These are phyloP conservation scores for Actenoides hombroni DNA, from an alignment of 2,113 vertebrate genomes.

Conservation along the genomic window DNA sequence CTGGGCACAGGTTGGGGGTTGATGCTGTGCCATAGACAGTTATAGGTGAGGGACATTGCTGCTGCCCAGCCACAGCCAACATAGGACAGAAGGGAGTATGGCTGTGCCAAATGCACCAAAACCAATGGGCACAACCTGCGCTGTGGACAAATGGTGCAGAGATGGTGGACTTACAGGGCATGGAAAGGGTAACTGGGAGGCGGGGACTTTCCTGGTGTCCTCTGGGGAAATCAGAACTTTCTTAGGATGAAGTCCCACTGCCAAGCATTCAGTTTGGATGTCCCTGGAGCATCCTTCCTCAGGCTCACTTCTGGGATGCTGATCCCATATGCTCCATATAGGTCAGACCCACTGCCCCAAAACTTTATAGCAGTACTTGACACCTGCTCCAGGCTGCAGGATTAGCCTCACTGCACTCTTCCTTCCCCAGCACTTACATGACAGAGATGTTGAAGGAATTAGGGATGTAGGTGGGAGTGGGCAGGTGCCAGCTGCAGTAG, in stretches of 20 bases:
- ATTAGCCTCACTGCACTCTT: not conserved
- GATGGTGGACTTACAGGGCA: not conserved
- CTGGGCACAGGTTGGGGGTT: rapidly evolving
- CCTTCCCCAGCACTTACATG: conserved; percentile 81
- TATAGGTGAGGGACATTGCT: not conserved
- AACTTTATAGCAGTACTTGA: not conserved
- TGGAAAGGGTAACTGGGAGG: not conserved
- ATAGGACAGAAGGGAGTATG: rapidly evolving
- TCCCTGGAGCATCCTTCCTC: not conserved
- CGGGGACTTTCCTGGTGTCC: not conserved
- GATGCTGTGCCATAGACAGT: not conserved
- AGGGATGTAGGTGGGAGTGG: conserved; percentile 87
- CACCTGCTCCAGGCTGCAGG: not conserved
- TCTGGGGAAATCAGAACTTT: not conserved
- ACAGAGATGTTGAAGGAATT: conserved; percentile 91
- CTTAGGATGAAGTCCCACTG: not conserved
- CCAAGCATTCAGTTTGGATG: not conserved
- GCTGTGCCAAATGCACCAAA: not conserved
- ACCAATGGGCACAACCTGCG: rapidly evolving
- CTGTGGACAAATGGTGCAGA: not conserved
- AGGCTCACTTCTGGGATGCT: not conserved
- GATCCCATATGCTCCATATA: not conserved
- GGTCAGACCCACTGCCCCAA: not conserved
- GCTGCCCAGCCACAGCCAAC: rapidly evolving
- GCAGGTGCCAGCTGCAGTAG: conserved; percentile 97